These are phyloP conservation scores for Anolis sagrei DNA, from an alignment of 2,113 vertebrate species.

Conservation along the genomic window DNA sequence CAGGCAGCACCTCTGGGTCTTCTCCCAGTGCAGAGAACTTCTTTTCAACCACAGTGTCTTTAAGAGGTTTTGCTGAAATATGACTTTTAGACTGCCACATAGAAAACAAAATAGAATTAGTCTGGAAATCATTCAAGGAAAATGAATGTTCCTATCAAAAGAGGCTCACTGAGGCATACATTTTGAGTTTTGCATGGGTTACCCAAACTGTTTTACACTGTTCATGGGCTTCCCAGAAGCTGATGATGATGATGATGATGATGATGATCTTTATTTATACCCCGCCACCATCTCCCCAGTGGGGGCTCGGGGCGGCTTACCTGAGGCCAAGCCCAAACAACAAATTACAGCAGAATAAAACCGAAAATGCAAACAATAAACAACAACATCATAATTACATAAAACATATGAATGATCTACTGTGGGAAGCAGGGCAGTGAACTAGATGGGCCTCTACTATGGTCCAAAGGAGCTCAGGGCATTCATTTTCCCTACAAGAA, in stretches of 20 bases:
- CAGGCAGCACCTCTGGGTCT: neutral
- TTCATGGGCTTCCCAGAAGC: neutral
- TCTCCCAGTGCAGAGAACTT: neutral
- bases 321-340: too few relatives aligned
- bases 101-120: constrained; percentile 33
- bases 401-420: too few relatives aligned
- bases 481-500: neutral
- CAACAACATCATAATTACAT: too few relatives aligned
- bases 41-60: constrained; percentile 22
- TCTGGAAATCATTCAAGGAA: neutral
- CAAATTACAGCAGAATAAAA: too few relatives aligned
- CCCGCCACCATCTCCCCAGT: too few relatives aligned
- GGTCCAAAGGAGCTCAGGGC: neutral
- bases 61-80: constrained; percentile 29
- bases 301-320: too few relatives aligned
- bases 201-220: neutral
- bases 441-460: neutral
- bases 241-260: too few relatives aligned
- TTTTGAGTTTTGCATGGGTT: neutral
- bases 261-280: too few relatives aligned
- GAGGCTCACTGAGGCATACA: neutral
- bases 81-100: constrained; percentile 47
- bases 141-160: neutral
- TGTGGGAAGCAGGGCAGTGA: neutral
- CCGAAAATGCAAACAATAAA: too few relatives aligned